Percentiles rank a stretch among this genome's conserved stretches.
phyloP scores from a whole-genome alignment of 2,797 vertebrate genomes.

The Betta splendens region DNA sequence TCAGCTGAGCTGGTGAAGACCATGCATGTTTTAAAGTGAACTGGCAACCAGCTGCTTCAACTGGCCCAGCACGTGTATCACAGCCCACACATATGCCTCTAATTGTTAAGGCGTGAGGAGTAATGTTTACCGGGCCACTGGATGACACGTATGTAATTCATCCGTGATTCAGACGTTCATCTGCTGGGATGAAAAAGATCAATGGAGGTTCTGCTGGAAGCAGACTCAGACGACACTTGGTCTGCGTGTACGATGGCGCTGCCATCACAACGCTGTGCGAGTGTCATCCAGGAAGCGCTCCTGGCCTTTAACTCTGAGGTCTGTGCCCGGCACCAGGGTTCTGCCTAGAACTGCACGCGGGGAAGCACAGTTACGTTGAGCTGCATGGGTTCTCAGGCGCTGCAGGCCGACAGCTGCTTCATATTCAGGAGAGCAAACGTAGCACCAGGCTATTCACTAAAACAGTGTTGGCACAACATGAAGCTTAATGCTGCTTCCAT shows the following conservation, averaged over 20 bases:
- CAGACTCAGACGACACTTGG: too few species aligned
- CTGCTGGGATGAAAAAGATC: too few species aligned
- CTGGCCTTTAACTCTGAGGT: conserved; percentile 18
- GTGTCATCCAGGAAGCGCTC: conserved; percentile 6
- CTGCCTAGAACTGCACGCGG: conserved; percentile 46
- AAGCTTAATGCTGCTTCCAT: background rate
- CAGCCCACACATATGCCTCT: too few species aligned
- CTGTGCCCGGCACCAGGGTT: conserved; percentile 52
- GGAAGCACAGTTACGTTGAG: conserved; percentile 34
- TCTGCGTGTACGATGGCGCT: conserved; percentile 1
- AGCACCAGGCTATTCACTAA: background rate
- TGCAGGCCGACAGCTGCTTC: background rate
- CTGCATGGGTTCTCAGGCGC: background rate
- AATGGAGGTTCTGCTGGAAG: too few species aligned
- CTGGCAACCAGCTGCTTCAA: too few species aligned
- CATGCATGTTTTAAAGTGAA: too few species aligned
- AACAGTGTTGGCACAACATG: background rate
- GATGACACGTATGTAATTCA: too few species aligned
- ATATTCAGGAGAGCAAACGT: background rate
- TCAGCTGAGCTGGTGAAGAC: too few species aligned
- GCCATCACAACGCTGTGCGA: conserved; percentile 5
- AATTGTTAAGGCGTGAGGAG: too few species aligned
- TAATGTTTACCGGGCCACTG: too few species aligned
- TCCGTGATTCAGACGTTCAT: too few species aligned
- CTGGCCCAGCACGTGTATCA: too few species aligned